Evolutionary conservation across 1,140 invertebrate species (phyloP).

Genomic region (Macrosteles quadrilineatus): DNA sequence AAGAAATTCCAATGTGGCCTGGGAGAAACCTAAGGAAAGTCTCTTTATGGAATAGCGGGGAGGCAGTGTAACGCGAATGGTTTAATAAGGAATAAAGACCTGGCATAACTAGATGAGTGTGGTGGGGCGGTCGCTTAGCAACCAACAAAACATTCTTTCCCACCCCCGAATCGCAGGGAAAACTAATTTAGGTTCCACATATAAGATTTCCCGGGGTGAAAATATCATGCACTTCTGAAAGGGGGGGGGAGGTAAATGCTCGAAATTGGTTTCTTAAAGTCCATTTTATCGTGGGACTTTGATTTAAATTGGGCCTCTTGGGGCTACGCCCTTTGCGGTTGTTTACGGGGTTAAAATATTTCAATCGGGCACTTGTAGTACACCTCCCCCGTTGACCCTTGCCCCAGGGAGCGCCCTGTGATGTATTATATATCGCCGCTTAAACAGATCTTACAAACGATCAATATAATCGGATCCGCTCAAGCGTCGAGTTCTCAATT

Average conservation of each 20-base stretch:
- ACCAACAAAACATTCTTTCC: constrained; percentile 5
- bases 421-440: constrained; percentile 1
- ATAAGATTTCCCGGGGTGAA: constrained; percentile 30
- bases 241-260: background rate
- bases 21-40: constrained; percentile 6
- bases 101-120: constrained; percentile 18
- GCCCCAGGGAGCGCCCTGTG: background rate
- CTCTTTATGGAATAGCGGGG: background rate
- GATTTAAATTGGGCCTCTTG: constrained; percentile 25
- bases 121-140: background rate
- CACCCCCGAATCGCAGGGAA: constrained; percentile 20
- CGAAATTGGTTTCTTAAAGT: constrained; percentile 32
- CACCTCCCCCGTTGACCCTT: background rate
- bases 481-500: too few species aligned
- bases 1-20: too few species aligned
- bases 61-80: constrained; percentile 17
- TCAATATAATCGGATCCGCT: too few species aligned
- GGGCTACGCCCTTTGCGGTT: constrained; percentile 10
- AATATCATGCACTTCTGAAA: constrained; percentile 30
- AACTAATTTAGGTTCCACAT: constrained; percentile 26
- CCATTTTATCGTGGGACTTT: constrained; percentile 23
- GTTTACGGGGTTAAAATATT: constrained; percentile 25
- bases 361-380: constrained; percentile 11
- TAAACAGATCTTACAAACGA: background rate
- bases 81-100: constrained; percentile 28